phyloP scores from a whole-genome alignment of 2,888 invertebrate genomes.

The Oxyscelio sp. region DNA sequence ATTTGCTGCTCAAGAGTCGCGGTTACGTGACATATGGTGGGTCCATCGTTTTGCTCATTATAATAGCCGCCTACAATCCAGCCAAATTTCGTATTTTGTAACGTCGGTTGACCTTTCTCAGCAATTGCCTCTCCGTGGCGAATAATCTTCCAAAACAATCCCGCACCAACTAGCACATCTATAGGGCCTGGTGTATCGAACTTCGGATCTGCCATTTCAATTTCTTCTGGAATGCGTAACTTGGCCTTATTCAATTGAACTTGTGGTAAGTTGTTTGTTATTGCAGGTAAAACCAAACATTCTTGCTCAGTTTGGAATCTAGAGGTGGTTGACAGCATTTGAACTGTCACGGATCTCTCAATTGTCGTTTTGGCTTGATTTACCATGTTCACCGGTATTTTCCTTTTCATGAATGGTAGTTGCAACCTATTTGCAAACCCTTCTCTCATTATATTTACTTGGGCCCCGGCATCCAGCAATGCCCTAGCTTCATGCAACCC shows the following conservation, averaged over 20 bases:
- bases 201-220: too few species aligned
- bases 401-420: neutral
- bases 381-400: slow-evolving; percentile 5
- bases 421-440: neutral
- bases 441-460: slow-evolving; percentile 20
- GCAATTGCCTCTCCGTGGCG: too few species aligned
- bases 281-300: slow-evolving; percentile 5
- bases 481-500: slow-evolving; percentile 2
- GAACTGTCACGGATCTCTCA: neutral
- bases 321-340: neutral
- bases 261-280: slow-evolving; percentile 16
- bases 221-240: too few species aligned
- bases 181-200: too few species aligned
- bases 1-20: neutral
- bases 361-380: neutral
- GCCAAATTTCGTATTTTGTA: too few species aligned
- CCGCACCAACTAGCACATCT: too few species aligned
- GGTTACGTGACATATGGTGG: neutral
- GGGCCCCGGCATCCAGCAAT: slow-evolving; percentile 17
- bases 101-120: too few species aligned
- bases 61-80: slow-evolving; percentile 37
- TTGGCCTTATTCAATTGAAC: too few species aligned
- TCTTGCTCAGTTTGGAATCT: neutral
- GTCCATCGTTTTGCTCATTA: neutral
- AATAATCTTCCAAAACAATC: too few species aligned